Evolutionary conservation across 2,113 vertebrate species (phyloP).

Genomic region (Geococcyx californianus): DNA sequence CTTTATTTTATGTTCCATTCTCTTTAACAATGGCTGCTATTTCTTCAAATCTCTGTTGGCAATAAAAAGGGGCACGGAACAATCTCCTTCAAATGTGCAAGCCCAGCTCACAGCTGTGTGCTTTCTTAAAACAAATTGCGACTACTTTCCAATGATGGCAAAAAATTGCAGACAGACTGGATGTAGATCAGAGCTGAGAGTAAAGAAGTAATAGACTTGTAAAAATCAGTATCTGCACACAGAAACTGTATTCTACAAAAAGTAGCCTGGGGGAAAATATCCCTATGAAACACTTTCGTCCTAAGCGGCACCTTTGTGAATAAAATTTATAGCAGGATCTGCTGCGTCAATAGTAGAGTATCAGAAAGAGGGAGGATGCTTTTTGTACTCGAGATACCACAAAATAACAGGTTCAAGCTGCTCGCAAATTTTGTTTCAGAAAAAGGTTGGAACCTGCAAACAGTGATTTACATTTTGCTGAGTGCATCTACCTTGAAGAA

Average conservation of each 20-base stretch:
- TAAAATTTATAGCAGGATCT: background rate
- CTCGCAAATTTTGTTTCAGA: background rate
- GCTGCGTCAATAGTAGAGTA: background rate
- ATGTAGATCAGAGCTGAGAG: constrained; percentile 4
- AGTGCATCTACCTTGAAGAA: background rate
- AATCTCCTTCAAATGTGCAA: constrained; percentile 6
- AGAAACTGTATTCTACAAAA: background rate
- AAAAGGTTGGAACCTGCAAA: background rate
- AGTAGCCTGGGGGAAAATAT: background rate
- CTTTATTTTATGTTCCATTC: constrained; percentile 36
- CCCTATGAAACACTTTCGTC: background rate
- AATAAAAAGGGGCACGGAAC: constrained; percentile 24
- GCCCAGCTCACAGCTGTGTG: background rate
- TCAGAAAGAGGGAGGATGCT: background rate
- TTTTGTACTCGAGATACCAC: background rate
- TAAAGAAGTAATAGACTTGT: constrained; percentile 13
- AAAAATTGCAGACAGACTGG: background rate
- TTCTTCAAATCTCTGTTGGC: background rate
- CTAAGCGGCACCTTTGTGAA: background rate
- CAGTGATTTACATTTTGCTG: background rate
- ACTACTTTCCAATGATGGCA: background rate
- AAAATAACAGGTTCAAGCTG: background rate
- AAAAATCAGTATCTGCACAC: constrained; percentile 8
- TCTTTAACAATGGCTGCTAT: constrained; percentile 3
- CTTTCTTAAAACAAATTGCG: background rate